Conservation (phyloP, 2,888 invertebrate species). For the Linnaemya vulpina region DNA sequence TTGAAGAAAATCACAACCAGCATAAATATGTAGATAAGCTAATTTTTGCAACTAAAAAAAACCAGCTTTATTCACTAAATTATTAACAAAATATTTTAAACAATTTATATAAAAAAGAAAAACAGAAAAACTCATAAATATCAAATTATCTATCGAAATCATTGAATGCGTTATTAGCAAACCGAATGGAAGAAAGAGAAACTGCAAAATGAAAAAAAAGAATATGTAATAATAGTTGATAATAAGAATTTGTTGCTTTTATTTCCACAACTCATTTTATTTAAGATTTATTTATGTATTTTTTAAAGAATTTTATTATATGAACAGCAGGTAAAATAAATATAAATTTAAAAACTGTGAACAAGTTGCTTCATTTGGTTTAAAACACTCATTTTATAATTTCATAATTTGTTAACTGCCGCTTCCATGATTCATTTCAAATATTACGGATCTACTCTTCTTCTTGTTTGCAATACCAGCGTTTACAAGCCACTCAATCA, state of each 20-base stretch:
- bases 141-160: constrained; percentile 34
- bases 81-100: constrained; percentile 38
- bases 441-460: not conserved
- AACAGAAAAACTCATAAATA: constrained; percentile 8
- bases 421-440: not conserved
- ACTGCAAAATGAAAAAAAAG: not conserved
- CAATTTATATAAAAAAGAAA: constrained; percentile 13
- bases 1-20: constrained; percentile 47
- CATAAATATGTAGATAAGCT: constrained; percentile 57
- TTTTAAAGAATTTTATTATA: constrained; percentile 46
- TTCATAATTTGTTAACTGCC: no score
- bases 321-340: constrained; percentile 46
- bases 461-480: not conserved
- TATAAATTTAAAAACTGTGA: constrained; percentile 5
- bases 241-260: constrained; percentile 32
- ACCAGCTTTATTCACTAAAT: constrained; percentile 67
- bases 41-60: constrained; percentile 65
- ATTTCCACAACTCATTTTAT: constrained; percentile 23
- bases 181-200: not conserved
- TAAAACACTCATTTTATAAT: not conserved
- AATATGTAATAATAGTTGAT: constrained; percentile 32
- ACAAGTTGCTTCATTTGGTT: not conserved
- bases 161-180: constrained; percentile 29
- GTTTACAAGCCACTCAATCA: not conserved
- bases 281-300: constrained; percentile 24